Conservation (phyloP, 2,888 invertebrate genomes). For the Bellardia bayeri region DNA sequence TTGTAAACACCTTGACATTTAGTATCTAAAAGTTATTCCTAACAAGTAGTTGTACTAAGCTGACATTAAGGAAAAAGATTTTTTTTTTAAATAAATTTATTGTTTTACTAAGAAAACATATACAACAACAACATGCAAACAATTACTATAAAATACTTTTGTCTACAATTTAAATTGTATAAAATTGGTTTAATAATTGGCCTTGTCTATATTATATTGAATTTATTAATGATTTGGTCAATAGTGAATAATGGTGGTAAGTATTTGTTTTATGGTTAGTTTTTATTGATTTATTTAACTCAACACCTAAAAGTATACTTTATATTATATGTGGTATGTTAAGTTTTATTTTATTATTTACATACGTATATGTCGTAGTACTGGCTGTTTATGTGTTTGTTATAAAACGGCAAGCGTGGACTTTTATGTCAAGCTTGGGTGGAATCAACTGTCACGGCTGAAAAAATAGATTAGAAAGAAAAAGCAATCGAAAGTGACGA, state of each 20-base stretch:
- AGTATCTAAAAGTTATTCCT: no score
- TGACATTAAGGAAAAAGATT: not conserved
- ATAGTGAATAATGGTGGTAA: constrained; percentile 7
- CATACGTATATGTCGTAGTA: no score
- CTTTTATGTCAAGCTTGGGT: no score
- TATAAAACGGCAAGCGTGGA: no score
- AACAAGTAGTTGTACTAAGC: no score
- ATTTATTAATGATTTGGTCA: constrained; percentile 34
- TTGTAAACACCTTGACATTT: no score
- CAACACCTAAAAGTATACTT: not conserved
- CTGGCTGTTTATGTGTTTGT: no score
- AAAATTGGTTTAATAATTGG: constrained; percentile 55
- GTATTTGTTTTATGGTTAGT: not conserved
- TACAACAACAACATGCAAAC: constrained; percentile 28
- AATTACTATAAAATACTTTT: constrained; percentile 18
- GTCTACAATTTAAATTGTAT: constrained; percentile 47
- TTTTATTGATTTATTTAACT: constrained; percentile 27
- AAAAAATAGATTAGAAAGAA: no score
- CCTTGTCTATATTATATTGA: constrained; percentile 12
- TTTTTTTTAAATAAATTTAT: not conserved
- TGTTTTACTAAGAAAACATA: no score
- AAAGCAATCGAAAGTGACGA: no score
- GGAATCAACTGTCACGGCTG: no score
- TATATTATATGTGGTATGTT: not conserved
- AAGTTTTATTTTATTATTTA: not conserved